Evolutionary conservation across 2,888 invertebrate genomes (phyloP), one percentile per base, ranked within the genome.

Genomic region (Sipha maydis): DNA sequence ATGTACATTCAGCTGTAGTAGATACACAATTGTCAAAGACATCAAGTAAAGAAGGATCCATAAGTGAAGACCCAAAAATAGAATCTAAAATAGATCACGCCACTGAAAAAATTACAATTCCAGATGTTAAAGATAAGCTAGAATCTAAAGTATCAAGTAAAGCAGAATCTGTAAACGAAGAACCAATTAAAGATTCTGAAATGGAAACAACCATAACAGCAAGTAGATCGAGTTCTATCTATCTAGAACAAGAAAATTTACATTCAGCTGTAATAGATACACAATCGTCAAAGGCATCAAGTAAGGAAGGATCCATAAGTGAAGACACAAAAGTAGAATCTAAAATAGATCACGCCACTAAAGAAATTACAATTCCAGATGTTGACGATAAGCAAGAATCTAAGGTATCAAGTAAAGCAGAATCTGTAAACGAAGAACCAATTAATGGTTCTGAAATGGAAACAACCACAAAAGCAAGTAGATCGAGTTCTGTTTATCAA

Each of bases 41-140:
- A 69, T 14, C 69, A 0, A 82, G 82, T 28, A 82, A 31, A 19
- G 11, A 19, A 8, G 41, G 28, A 3, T 69, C 69, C 9, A 2
- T 54, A 5, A 41, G 54, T 31, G 78, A 56, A 31, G 56, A 78
- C 56, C 0, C 3, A 14, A 19, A 17, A 7, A 56, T 41, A 56
- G 17, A 28, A 8, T 28, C 31, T 7, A 3, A 7, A 8, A 19
- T 9, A 7, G 25, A 76, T 41, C 8, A 9, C 76, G 9, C 96
- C 97, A 0, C 96, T 97, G 93, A 17, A 31, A 8, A 78, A 19
- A 48, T 28, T 54, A 17, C 48, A 1, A 54, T 1, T 54, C 17
- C 78, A n/a, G 28, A 28, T 14, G 48, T 9, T 8, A 1, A 7
- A 7, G 48, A 79, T 5, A 34, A 11, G 0, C n/a, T 11, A 1